Base-by-base conservation (phyloP, 2,888 invertebrate genomes). In the Maniola hyperantus region DNA sequence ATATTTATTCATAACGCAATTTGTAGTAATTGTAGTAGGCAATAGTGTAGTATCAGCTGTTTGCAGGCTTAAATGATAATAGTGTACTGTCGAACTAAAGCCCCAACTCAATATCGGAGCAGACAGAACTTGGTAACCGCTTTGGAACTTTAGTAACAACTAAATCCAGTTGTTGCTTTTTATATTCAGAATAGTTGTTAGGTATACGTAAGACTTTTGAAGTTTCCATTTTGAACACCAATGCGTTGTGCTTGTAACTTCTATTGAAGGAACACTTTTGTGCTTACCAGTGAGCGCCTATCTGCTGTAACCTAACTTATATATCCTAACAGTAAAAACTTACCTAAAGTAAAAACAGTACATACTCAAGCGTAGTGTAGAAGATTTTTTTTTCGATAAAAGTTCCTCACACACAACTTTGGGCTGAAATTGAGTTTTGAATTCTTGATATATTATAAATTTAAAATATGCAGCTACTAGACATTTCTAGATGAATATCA, bases 51-150 rank as follows among this genome's bases (percentile, higher is more conserved):
- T 74, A 76, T 73, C 72, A 74, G 65, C 71, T 70, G 67, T 54
- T 70, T 64, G 67, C 74, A 74, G 72, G 70, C 68, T 73, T 78
- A 70, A 75, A 79, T 79, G 83, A 82, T 83, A 83, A 82, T 81
- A 86, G 85, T 86, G 33, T 34, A 34, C 34, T 59, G 48, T 48
- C 48, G 48, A 59, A 48, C 34, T 59, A 48, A 39, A 59, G 34
- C 59, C 59, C 10, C 59, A 59, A 34, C 48, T 59, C 13, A 48
- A 48, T 59, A 59, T 59, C 48, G 48, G 59, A 11, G 59, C 48
- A 34, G 46, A 59, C 59, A 59, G 33, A 59, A 59, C 33, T 59
- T 48, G 33, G 59, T 48, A 57, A 57, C 57, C 57, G 57, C 57
- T 42, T 59, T 46, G 46, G 46, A 59, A 48, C 59, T 59, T 59